Percentiles rank a stretch among this genome's conserved stretches.
These are phyloP conservation scores for Spheniscus humboldti DNA, from an alignment of 2,797 vertebrate genomes.

Conservation along the genomic window DNA sequence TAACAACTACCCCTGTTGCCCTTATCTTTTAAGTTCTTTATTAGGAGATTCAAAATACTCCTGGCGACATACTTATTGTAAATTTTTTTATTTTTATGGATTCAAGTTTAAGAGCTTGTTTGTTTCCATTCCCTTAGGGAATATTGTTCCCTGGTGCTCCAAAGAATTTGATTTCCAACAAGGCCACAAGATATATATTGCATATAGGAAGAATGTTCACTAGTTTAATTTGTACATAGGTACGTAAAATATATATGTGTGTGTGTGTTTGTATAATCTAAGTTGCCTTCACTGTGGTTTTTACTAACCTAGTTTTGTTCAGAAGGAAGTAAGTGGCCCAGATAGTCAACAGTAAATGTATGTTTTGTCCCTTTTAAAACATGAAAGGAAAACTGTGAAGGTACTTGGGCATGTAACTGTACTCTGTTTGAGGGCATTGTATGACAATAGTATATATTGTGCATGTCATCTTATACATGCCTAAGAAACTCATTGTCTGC, in stretches of 20 bases:
- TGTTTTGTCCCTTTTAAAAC: not conserved
- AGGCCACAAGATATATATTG: not conserved
- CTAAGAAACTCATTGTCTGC: not conserved
- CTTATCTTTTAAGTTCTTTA: not conserved
- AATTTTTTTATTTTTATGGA: not conserved
- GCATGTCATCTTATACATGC: not conserved
- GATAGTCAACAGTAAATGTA: not conserved
- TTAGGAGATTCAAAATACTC: not conserved
- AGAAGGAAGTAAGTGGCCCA: not conserved
- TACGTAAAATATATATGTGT: not conserved
- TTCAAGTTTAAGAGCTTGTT: not conserved
- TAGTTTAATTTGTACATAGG: not conserved
- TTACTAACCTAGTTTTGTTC: not conserved
- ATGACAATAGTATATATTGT: not conserved
- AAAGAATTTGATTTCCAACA: not conserved
- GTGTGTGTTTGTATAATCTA: not conserved
- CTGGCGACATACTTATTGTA: not conserved
- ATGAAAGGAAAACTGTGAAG: not conserved
- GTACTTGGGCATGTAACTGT: not conserved
- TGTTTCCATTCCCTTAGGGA: not conserved
- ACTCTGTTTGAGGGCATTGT: not conserved
- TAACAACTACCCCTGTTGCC: not conserved
- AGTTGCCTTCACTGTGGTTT: not conserved
- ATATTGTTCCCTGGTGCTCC: not conserved
- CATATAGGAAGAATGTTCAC: not conserved